Evolutionary conservation across 2,888 invertebrate genomes (phyloP), one percentile per base, ranked within the genome.

Genomic region (Drosophila recens): DNA sequence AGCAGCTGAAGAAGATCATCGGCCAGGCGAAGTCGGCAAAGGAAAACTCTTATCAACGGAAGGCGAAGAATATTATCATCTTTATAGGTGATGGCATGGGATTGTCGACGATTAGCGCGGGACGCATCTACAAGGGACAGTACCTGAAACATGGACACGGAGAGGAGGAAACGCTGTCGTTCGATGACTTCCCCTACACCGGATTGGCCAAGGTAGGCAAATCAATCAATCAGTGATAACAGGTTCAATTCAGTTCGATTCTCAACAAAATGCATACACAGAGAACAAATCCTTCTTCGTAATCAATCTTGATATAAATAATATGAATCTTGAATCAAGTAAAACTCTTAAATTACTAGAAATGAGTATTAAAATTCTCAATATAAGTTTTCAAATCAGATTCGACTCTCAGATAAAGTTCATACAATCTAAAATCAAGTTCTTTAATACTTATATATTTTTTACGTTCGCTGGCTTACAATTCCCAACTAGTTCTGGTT

Each of bases 41-140:
- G 36, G 87, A 90, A 17, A 69, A 23, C 5, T 81, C 67, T 0
- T 83, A 87, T 43, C 67, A 69, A 20, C 79, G 73, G 15, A 92
- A 92, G 69, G 95, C 95, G 2, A 94, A 94, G 87, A 95, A 95
- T 83, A 93, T 95, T 23, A 94, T 95, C 56, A 87, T 95, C 11
- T 95, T 95, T 81, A 91, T 96, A 48, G 95, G 95, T 0, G 95
- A 95, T 88, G 95, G 95, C 3, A 95, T 96, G 95, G 95, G 95
- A 4, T 72, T 95, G 59, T 93, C 95, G 3, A 95, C 95, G 1
- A 93, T 95, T 63, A 95, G 95, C 2, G 94, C 95, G 1, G 95
- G 94, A 0, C 92, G 95, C 72, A 95, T 95, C 73, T 94, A 93
- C 79, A 94, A 94, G 80, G 95, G 95, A 0, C 93, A 92, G 67